Conservation (phyloP, 2,888 invertebrate genomes). For the Tenthredo distinguenda region DNA sequence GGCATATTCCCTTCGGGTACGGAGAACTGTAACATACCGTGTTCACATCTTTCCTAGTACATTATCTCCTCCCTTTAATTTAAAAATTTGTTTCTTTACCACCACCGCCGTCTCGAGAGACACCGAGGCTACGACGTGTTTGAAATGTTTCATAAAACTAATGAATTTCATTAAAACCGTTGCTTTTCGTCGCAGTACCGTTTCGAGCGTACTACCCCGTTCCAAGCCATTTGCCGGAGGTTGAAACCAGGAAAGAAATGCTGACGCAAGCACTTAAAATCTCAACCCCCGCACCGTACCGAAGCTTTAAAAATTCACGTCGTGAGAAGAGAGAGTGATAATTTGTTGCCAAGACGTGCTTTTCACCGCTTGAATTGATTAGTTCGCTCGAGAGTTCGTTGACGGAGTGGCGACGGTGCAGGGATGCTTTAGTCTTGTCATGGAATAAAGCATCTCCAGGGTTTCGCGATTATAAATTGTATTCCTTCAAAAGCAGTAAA, state of each 20-base stretch:
- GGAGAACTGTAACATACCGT: background rate
- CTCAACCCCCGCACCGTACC: conserved; percentile 12
- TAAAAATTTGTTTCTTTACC: background rate
- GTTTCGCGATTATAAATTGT: conserved; percentile 76
- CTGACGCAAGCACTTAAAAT: conserved; percentile 61
- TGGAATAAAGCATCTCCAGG: conserved; percentile 53
- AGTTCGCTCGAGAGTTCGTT: conserved; percentile 38
- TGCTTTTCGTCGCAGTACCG: conserved; percentile 33
- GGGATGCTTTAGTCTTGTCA: conserved; percentile 44
- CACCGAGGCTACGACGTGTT: conserved; percentile 34
- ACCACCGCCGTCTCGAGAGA: background rate
- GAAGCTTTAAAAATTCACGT: conserved; percentile 49
- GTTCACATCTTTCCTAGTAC: background rate
- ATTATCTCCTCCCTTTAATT: background rate
- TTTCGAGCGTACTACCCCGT: conserved; percentile 7
- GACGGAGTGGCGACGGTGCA: conserved; percentile 15
- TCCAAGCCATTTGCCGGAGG: background rate
- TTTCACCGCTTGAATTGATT: conserved; percentile 38
- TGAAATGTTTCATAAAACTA: background rate
- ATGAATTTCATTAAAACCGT: conserved; percentile 22
- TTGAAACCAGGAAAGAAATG: conserved; percentile 52
- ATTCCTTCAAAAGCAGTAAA: conserved; percentile 72
- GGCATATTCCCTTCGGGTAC: background rate
- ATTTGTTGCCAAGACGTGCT: conserved; percentile 47
- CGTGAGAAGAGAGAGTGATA: conserved; percentile 46